These are phyloP conservation scores for Amblyteles armatorius DNA, from an alignment of 2,888 invertebrate species.

Conservation along the genomic window DNA sequence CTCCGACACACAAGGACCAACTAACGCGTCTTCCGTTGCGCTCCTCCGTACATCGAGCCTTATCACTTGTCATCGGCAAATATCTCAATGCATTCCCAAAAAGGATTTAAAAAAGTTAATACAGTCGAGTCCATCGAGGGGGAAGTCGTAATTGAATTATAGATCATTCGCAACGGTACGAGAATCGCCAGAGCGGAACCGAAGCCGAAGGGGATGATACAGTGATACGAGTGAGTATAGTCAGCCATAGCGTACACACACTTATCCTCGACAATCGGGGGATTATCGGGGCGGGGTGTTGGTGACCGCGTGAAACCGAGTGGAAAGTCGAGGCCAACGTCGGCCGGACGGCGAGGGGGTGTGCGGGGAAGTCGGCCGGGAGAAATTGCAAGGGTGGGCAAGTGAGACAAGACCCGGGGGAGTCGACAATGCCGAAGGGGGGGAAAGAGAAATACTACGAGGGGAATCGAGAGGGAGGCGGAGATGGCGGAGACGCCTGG, in stretches of 20 bases:
- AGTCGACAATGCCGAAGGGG: conserved; percentile 14
- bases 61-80: background rate
- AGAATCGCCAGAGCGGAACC: background rate
- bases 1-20: background rate
- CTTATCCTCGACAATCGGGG: conserved; percentile 25
- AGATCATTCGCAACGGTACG: background rate
- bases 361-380: background rate
- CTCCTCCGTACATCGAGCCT: background rate
- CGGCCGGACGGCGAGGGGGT: conserved; percentile 4
- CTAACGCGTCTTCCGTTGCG: background rate
- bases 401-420: conserved; percentile 40
- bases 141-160: background rate
- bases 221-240: background rate
- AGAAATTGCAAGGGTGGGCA: conserved; percentile 19
- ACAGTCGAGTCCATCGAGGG: background rate
- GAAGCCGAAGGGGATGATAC: background rate
- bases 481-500: conserved; percentile 43
- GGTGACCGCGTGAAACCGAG: conserved; percentile 56
- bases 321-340: conserved; percentile 56
- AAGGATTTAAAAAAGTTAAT: too few relatives aligned
- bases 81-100: background rate
- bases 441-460: conserved; percentile 8
- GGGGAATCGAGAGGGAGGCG: conserved; percentile 30
- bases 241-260: background rate
- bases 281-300: conserved; percentile 50